Evolutionary conservation across 2,797 vertebrate species (phyloP), one percentile per base, ranked within the genome.

Genomic region (Brachyrhaphis roseni): DNA sequence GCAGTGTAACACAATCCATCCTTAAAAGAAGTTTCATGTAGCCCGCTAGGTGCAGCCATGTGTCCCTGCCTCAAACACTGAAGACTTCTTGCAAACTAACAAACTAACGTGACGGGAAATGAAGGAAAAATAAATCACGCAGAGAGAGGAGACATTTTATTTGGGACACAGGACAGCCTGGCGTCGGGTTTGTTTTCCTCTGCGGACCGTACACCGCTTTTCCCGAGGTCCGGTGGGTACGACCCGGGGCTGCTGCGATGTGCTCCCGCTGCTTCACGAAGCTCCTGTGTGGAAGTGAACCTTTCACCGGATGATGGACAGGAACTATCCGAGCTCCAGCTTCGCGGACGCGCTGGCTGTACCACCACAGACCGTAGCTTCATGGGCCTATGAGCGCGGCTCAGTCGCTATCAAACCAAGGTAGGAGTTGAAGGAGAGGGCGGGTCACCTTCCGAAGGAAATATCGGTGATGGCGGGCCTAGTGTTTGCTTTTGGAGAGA

Each of bases 221-320:
- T 23, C 82, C 89, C 91, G 80, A 92, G 93, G n/a, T 82, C n/a
- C 20, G 49, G 78, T 83, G 78, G 88, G 84, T 82, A 45, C 71
- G 80, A 89, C 83, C 86, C 77, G 74, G 76, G 79, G 46, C 89
- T 86, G 93, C 91, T 90, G 91, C 91, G 88, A 95, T 96, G 95
- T 83, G 91, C 87, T 91, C 79, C 91, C 87, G 88, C 92, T 93
- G 94, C 92, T 93, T 88, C 87, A 86, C 87, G 89, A 92, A 95
- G 93, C 94, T 94, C 91, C 89, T 86, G 81, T 84, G 93, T 91
- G 91, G 91, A 95, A 91, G 94, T 80, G 94, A 92, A 88, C 88
- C 93, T 90, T 90, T 93, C 86, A 94, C 96, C 96, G 96, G 95
- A 96, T 96, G 96, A 98, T 98, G 98, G 98, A 99, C 95, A 97